These are phyloP conservation scores for Microcebus lehilahytsara DNA, from an alignment of 2,113 vertebrate genomes.

Conservation along the genomic window DNA sequence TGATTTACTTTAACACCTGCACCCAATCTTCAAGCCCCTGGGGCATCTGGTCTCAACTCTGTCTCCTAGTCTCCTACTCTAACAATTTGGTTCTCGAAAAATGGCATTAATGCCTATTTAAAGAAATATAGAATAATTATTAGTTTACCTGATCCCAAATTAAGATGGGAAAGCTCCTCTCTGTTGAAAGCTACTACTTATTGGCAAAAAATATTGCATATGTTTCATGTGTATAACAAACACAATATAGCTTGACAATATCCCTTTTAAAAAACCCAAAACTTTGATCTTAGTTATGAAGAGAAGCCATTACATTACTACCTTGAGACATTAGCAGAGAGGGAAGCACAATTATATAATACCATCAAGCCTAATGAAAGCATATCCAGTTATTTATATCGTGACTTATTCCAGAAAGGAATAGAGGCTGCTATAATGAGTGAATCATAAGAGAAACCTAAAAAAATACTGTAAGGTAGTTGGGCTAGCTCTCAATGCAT, in stretches of 20 bases:
- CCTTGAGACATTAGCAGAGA: slow-evolving; percentile 65
- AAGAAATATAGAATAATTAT: slow-evolving; percentile 9
- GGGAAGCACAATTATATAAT: slow-evolving; percentile 69
- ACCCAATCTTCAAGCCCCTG: too few relatives aligned
- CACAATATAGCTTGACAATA: background rate
- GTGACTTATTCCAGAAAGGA: slow-evolving; percentile 52
- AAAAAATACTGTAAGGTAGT: slow-evolving; percentile 7
- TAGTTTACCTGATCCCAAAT: slow-evolving; percentile 28
- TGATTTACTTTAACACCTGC: too few relatives aligned
- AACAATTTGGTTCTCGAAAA: slow-evolving; percentile 9
- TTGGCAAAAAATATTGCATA: background rate
- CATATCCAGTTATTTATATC: slow-evolving; percentile 71
- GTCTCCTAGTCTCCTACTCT: too few relatives aligned
- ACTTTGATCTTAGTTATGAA: slow-evolving; percentile 37
- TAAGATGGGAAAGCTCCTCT: slow-evolving; percentile 42
- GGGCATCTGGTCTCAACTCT: too few relatives aligned
- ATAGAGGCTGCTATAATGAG: slow-evolving; percentile 27
- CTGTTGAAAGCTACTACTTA: background rate
- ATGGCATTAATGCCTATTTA: slow-evolving; percentile 5
- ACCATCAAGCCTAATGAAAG: slow-evolving; percentile 71
- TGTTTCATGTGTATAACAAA: background rate
- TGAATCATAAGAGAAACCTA: slow-evolving; percentile 51
- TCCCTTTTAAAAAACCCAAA: background rate
- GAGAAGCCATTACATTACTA: slow-evolving; percentile 48
- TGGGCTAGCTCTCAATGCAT: background rate